Percentiles rank a stretch among this genome's conserved stretches.
Evolutionary conservation across 2,888 invertebrate species (phyloP).

Genomic region (Drosophila falleni): DNA sequence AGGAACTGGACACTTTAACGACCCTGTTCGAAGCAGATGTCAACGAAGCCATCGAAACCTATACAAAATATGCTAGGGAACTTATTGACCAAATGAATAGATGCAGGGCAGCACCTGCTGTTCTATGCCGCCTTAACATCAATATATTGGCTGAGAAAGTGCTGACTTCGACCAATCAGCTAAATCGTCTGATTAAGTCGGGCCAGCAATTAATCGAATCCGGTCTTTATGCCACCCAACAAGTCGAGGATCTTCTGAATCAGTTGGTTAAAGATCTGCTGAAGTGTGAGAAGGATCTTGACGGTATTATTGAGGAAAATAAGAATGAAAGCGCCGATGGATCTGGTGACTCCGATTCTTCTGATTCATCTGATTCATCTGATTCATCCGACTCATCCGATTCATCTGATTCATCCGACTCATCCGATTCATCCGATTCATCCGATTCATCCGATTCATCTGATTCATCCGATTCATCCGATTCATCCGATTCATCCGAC

Average conservation of each 20-base stretch:
- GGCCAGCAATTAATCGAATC: background rate
- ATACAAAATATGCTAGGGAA: slow-evolving; percentile 5
- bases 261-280: background rate
- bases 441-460: too few relatives aligned
- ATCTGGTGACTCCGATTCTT: background rate
- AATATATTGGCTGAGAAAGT: background rate
- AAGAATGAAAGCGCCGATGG: background rate
- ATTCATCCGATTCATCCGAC: too few relatives aligned
- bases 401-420: background rate
- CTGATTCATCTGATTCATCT: too few relatives aligned
- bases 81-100: slow-evolving; percentile 11
- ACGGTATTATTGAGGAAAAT: background rate
- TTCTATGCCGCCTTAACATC: slow-evolving; percentile 6
- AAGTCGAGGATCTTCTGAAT: background rate
- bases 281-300: background rate
- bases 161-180: background rate
- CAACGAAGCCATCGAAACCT: background rate
- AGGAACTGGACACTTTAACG: slow-evolving; percentile 16
- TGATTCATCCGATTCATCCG: background rate
- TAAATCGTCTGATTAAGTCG: background rate
- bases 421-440: too few relatives aligned
- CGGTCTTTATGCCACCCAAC: background rate
- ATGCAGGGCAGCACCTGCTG: slow-evolving; percentile 11
- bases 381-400: too few relatives aligned
- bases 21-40: slow-evolving; percentile 22